These are phyloP conservation scores for Tillus elongatus DNA, from an alignment of 2,888 invertebrate species.

Conservation along the genomic window DNA sequence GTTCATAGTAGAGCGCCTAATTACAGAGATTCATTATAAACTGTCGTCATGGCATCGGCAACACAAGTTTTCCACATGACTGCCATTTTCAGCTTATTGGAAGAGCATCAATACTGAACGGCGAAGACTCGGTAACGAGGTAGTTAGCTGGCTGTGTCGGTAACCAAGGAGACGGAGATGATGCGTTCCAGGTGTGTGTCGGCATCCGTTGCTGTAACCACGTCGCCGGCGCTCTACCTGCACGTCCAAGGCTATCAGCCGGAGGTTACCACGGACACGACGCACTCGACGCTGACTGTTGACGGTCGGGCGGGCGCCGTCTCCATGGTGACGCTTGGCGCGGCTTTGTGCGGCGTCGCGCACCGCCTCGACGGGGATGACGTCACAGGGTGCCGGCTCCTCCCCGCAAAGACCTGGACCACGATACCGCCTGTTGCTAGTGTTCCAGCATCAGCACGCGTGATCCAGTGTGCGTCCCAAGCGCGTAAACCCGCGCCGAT, in stretches of 20 bases:
- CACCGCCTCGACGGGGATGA: conserved; percentile 38
- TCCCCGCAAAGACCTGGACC: conserved; percentile 35
- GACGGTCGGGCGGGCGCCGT: conserved; percentile 38
- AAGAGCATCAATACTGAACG: conserved; percentile 29
- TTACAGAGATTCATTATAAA: conserved; percentile 36
- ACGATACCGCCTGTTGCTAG: conserved; percentile 44
- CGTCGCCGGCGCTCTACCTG: conserved; percentile 15
- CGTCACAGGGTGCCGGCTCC: conserved; percentile 37
- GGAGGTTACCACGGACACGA: conserved; percentile 37
- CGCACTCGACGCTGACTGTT: conserved; percentile 34
- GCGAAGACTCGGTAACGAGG: conserved; percentile 31
- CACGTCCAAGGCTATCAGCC: conserved; percentile 26
- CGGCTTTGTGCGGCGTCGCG: conserved; percentile 35
- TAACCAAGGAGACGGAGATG: not conserved
- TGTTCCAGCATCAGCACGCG: conserved; percentile 38
- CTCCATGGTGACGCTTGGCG: conserved; percentile 37
- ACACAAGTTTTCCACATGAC: conserved; percentile 36
- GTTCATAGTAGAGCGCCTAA: conserved; percentile 23
- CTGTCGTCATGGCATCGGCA: conserved; percentile 35
- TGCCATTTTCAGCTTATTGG: conserved; percentile 32
- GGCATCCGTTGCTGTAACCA: not conserved
- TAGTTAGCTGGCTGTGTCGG: conserved; percentile 22
- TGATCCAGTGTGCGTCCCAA: too few species aligned
- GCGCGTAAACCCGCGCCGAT: too few species aligned
- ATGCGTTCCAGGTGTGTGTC: not conserved